These are phyloP conservation scores for Drosophila buzzatii DNA, from an alignment of 2,888 invertebrate genomes.

Conservation along the genomic window DNA sequence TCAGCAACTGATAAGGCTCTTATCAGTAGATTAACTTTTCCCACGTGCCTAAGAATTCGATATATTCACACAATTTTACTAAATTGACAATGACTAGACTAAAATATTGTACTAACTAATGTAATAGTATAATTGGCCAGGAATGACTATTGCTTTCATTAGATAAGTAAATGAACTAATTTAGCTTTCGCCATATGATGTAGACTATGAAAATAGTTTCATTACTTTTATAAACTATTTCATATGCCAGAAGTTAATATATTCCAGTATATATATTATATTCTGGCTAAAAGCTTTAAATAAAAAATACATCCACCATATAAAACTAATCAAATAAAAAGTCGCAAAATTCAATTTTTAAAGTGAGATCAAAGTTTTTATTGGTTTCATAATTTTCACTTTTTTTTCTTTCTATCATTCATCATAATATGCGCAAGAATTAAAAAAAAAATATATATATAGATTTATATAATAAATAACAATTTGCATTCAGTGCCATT, in stretches of 20 bases:
- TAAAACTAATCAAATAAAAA: background rate
- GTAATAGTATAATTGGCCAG: too few relatives aligned
- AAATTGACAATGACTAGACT: constrained; percentile 1
- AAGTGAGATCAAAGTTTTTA: constrained; percentile 74
- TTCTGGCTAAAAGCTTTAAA: background rate
- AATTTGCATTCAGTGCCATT: constrained; percentile 76
- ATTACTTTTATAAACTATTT: background rate
- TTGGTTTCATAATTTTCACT: constrained; percentile 64
- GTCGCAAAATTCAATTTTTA: constrained; percentile 16
- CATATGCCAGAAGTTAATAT: background rate
- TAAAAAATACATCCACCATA: background rate
- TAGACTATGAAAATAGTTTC: background rate
- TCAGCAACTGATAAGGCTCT: constrained; percentile 40
- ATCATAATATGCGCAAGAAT: constrained; percentile 62
- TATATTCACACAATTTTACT: constrained; percentile 4
- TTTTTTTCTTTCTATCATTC: constrained; percentile 45
- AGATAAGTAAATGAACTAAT: background rate
- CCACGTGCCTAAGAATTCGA: constrained; percentile 31
- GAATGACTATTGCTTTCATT: background rate
- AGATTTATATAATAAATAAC: constrained; percentile 74
- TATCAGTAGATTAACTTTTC: constrained; percentile 44
- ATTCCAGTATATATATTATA: too few relatives aligned
- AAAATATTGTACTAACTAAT: background rate
- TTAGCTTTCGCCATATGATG: background rate
- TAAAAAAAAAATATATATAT: constrained; percentile 53